Percentiles rank a stretch among this genome's conserved stretches.
Evolutionary conservation across 2,113 vertebrate genomes (phyloP).

Genomic region (Gopherus flavomarginatus): DNA sequence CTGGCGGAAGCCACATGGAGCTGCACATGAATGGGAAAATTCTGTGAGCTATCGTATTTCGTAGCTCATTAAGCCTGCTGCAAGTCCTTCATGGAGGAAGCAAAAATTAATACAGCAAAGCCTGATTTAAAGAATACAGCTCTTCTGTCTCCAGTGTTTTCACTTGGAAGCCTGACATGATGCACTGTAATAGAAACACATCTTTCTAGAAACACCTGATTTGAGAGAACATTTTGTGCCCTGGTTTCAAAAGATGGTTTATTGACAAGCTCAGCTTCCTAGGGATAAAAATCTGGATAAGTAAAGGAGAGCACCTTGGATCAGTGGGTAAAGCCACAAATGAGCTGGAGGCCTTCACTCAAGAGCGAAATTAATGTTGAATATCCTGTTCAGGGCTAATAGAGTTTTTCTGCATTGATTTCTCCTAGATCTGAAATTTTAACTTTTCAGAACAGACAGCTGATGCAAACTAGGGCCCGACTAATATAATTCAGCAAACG

Average conservation of each 20-base stretch:
- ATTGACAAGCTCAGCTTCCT: neutral
- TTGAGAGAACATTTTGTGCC: neutral
- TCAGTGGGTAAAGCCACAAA: neutral
- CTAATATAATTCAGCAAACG: neutral
- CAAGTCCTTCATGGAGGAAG: neutral
- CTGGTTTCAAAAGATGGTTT: neutral
- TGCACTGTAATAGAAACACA: neutral
- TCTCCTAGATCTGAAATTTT: neutral
- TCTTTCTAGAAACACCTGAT: neutral
- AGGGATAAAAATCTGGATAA: neutral
- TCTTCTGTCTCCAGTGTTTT: neutral
- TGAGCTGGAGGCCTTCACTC: neutral
- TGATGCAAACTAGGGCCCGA: neutral
- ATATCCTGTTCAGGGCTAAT: neutral
- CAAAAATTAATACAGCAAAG: constrained; percentile 27
- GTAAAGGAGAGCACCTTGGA: neutral
- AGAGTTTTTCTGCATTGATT: neutral
- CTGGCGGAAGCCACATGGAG: constrained; percentile 31
- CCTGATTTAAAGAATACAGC: constrained; percentile 6
- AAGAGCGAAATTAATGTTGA: neutral
- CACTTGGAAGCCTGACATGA: neutral
- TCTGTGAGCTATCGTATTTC: neutral
- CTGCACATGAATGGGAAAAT: constrained; percentile 38
- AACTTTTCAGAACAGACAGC: neutral
- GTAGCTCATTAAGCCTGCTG: constrained; percentile 41